phyloP scores from a whole-genome alignment of 2,797 vertebrate species.

The Calcarius lapponicus region DNA sequence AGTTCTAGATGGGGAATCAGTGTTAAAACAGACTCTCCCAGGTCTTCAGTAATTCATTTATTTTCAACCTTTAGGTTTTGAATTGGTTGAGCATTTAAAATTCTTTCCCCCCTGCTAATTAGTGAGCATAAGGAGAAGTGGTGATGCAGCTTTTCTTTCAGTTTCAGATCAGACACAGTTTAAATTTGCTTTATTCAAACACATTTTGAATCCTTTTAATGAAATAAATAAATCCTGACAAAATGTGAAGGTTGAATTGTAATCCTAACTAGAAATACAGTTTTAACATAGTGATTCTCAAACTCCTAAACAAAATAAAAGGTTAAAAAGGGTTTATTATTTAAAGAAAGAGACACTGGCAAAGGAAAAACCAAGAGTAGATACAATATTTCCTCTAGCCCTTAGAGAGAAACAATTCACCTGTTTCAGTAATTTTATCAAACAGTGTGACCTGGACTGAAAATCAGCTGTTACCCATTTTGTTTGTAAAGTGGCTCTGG shows the following conservation, averaged over 20 bases:
- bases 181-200: neutral
- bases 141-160: conserved; percentile 34
- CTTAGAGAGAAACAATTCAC: neutral
- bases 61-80: conserved; percentile 27
- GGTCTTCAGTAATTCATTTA: neutral
- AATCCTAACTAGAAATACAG: neutral
- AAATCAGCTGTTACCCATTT: neutral
- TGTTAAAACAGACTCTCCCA: neutral
- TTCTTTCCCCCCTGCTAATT: neutral
- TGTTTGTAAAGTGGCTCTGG: neutral
- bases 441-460: neutral
- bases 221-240: neutral
- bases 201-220: neutral
- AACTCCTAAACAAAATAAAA: neutral
- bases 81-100: conserved; percentile 8
- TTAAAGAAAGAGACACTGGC: neutral
- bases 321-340: neutral
- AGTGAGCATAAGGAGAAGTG: neutral
- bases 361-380: neutral
- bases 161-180: neutral
- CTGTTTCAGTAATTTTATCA: neutral
- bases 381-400: neutral
- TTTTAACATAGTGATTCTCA: neutral
- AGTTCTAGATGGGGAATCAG: neutral
- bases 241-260: neutral